These are phyloP conservation scores for Drosophila nasuta DNA, from an alignment of 1,140 invertebrate genomes.

Conservation along the genomic window DNA sequence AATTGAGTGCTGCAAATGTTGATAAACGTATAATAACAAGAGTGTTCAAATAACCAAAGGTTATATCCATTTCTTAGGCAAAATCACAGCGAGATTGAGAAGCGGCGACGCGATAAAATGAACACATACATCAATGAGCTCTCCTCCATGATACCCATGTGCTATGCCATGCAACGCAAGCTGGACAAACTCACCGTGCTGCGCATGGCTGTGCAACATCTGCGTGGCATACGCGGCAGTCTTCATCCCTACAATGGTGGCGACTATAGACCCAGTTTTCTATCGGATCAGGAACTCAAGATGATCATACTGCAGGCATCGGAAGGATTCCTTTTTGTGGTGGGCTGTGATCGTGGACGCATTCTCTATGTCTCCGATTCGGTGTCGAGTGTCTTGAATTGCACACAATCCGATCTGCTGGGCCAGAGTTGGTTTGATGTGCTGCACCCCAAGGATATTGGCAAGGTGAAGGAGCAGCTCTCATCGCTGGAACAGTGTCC, in stretches of 20 bases:
- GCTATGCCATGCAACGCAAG: slow-evolving; percentile 95
- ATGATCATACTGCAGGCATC: slow-evolving; percentile 92
- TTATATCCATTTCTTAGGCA: slow-evolving; percentile 86
- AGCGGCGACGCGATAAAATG: slow-evolving; percentile 97
- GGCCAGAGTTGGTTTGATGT: slow-evolving; percentile 98
- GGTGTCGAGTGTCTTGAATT: slow-evolving; percentile 93
- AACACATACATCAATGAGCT: slow-evolving; percentile 97
- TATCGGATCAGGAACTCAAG: slow-evolving; percentile 95
- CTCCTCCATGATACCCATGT: slow-evolving; percentile 96
- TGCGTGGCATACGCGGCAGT: slow-evolving; percentile 91
- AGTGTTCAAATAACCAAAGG: neutral
- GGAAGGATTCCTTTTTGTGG: slow-evolving; percentile 96
- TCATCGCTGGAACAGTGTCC: slow-evolving; percentile 95
- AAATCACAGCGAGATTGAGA: slow-evolving; percentile 98
- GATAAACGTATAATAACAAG: too few relatives aligned
- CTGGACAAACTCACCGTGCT: slow-evolving; percentile 97
- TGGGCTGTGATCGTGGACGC: slow-evolving; percentile 95
- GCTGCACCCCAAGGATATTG: slow-evolving; percentile 96
- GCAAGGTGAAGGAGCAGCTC: slow-evolving; percentile 97
- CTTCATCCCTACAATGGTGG: slow-evolving; percentile 93
- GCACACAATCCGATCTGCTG: slow-evolving; percentile 94
- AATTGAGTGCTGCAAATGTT: slow-evolving; percentile 5
- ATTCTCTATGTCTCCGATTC: slow-evolving; percentile 97
- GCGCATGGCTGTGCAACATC: slow-evolving; percentile 96
- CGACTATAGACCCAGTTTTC: slow-evolving; percentile 93